Conservation (phyloP, 2,888 invertebrate species). For the Eilema sororculum region DNA sequence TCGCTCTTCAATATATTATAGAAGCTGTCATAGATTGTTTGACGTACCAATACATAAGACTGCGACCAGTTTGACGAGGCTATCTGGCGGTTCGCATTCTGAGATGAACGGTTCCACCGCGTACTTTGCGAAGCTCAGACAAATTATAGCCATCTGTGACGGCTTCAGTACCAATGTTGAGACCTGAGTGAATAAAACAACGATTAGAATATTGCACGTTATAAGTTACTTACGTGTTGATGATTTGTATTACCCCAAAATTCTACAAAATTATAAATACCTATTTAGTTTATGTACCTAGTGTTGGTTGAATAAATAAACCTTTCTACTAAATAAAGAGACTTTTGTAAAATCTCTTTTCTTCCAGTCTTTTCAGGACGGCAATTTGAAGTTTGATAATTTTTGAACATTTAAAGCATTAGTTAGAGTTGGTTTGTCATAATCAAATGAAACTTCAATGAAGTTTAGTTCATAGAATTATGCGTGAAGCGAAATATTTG, state of each 20-base stretch:
- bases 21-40: constrained; percentile 27
- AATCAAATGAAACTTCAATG: background rate
- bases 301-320: too few relatives aligned
- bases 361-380: too few relatives aligned
- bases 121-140: constrained; percentile 97
- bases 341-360: too few relatives aligned
- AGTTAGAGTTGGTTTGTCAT: too few relatives aligned
- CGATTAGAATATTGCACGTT: constrained; percentile 8
- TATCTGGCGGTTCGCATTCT: constrained; percentile 94
- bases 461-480: background rate
- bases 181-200: constrained; percentile 88
- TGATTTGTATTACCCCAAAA: background rate
- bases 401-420: too few relatives aligned
- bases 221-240: background rate
- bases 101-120: constrained; percentile 96
- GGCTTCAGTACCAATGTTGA: constrained; percentile 97
- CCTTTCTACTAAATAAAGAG: too few relatives aligned
- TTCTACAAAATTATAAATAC: background rate
- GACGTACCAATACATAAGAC: constrained; percentile 93
- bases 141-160: constrained; percentile 97
- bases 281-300: constrained; percentile 5
- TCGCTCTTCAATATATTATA: constrained; percentile 29
- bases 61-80: constrained; percentile 95
- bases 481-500: constrained; percentile 5
- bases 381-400: too few relatives aligned